Conservation (phyloP, 2,797 vertebrate genomes). For the Sebastes paucispinis region DNA sequence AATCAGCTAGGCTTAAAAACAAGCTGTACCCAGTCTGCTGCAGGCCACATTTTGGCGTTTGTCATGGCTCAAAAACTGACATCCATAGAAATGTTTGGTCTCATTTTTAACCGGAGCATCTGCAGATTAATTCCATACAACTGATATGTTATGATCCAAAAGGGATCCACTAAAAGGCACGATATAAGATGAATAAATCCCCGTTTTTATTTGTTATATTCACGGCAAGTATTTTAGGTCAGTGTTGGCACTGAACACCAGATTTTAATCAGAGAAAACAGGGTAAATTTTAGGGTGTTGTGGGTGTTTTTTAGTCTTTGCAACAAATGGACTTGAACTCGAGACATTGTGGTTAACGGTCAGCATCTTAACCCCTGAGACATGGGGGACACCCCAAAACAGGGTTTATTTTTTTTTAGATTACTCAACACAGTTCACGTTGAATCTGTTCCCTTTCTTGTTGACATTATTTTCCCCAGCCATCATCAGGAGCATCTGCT, state of each 20-base stretch:
- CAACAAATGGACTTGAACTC: neutral
- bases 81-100: too few species aligned
- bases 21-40: neutral
- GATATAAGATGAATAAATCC: too few species aligned
- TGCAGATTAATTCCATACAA: neutral
- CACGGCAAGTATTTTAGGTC: neutral
- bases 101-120: too few species aligned
- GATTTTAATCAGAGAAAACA: neutral
- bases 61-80: too few species aligned
- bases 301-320: neutral
- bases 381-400: too few species aligned
- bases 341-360: neutral
- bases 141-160: neutral
- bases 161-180: too few species aligned
- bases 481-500: neutral
- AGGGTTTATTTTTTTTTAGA: too few species aligned
- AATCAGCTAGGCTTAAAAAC: neutral
- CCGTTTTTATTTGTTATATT: neutral
- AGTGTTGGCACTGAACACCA: neutral
- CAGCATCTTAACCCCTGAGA: neutral
- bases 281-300: neutral
- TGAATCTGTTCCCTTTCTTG: neutral
- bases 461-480: neutral
- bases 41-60: too few species aligned
- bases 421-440: neutral